Conservation (phyloP, 1,140 invertebrate species). For the Idris sp. region DNA sequence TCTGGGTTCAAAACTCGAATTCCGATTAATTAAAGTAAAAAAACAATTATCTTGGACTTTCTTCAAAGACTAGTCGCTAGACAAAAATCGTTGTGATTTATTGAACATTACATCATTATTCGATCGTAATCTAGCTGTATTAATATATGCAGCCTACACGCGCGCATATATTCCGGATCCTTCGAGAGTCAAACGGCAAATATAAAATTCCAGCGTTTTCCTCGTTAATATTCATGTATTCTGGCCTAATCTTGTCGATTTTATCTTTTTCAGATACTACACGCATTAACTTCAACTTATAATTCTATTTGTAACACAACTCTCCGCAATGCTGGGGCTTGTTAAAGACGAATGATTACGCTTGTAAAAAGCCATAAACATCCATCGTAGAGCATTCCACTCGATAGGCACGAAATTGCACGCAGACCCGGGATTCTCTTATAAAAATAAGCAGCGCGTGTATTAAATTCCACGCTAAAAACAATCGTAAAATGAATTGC, state of each 20-base stretch:
- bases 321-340: slow-evolving; percentile 46
- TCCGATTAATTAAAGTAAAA: neutral
- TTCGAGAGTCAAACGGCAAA: slow-evolving; percentile 19
- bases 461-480: slow-evolving; percentile 57
- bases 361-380: slow-evolving; percentile 64
- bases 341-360: slow-evolving; percentile 65
- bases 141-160: slow-evolving; percentile 60
- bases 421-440: slow-evolving; percentile 26
- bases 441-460: slow-evolving; percentile 54
- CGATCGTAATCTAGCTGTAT: slow-evolving; percentile 51
- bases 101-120: slow-evolving; percentile 54
- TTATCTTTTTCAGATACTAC: slow-evolving; percentile 64
- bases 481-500: slow-evolving; percentile 60
- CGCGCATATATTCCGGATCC: slow-evolving; percentile 38
- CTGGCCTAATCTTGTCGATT: slow-evolving; percentile 63
- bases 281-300: slow-evolving; percentile 63
- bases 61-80: slow-evolving; percentile 4
- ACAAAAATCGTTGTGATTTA: slow-evolving; percentile 43
- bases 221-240: slow-evolving; percentile 63
- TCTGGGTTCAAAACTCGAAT: no score
- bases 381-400: slow-evolving; percentile 48
- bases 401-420: slow-evolving; percentile 54
- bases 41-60: slow-evolving; percentile 16
- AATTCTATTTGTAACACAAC: slow-evolving; percentile 63
- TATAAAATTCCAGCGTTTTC: slow-evolving; percentile 57